phyloP scores from a whole-genome alignment of 2,113 vertebrate genomes.

The Pelecanoides urinatrix region DNA sequence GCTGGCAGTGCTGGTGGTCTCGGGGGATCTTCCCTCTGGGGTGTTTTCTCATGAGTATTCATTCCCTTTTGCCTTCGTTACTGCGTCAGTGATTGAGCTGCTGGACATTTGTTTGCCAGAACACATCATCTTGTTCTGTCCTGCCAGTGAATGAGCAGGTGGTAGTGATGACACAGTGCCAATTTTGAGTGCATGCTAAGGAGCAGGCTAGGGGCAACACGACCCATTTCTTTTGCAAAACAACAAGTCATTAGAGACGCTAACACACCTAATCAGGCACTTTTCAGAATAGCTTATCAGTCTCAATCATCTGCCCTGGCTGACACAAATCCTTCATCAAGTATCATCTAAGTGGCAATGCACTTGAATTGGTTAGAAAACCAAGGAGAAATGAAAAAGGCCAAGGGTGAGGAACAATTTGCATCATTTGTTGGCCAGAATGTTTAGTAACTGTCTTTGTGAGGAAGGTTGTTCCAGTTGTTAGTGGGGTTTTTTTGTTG shows the following conservation, averaged over 20 bases:
- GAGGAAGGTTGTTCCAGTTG: not conserved
- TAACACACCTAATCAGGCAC: not conserved
- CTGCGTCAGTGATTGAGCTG: not conserved
- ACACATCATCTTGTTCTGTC: not conserved
- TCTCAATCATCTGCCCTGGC: not conserved
- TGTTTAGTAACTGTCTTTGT: not conserved
- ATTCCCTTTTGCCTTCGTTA: not conserved
- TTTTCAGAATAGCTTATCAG: not conserved
- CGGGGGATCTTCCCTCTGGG: not conserved
- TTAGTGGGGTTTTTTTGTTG: not conserved
- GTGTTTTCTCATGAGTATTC: not conserved
- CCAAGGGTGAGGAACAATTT: not conserved
- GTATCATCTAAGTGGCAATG: not conserved
- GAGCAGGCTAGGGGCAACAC: not conserved
- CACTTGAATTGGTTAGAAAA: not conserved
- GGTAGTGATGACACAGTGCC: not conserved
- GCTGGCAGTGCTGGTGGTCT: not conserved
- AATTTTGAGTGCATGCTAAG: not conserved
- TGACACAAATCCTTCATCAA: not conserved
- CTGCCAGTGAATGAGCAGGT: not conserved
- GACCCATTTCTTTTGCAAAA: not conserved
- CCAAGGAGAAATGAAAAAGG: not conserved
- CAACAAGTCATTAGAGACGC: not conserved
- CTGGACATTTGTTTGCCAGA: not conserved
- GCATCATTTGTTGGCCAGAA: not conserved